These are phyloP conservation scores for Carterocephalus palaemon DNA, from an alignment of 2,888 invertebrate species.

Conservation along the genomic window DNA sequence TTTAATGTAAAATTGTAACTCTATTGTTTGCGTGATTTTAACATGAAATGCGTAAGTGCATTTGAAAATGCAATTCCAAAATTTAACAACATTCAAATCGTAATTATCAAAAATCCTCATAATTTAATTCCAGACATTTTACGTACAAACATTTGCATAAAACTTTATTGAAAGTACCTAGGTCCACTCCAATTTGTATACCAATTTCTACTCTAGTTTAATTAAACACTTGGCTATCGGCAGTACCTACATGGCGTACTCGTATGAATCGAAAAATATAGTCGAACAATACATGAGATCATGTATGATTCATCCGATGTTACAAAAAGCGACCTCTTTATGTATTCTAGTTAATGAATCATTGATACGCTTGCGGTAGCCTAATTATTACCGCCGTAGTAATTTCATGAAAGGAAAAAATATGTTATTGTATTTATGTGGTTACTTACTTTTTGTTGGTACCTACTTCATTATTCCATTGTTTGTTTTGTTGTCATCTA, in stretches of 20 bases:
- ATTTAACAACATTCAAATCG: no score
- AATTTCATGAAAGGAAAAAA: constrained; percentile 3
- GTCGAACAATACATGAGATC: constrained; percentile 22
- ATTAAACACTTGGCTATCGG: constrained; percentile 15
- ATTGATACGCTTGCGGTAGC: constrained; percentile 14
- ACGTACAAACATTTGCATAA: no score
- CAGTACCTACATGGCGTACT: constrained; percentile 2
- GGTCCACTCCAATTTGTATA: constrained; percentile 9
- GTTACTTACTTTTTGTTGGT: no score
- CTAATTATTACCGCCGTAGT: constrained; percentile 14
- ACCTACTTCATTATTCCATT: no score
- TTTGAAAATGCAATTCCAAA: no score
- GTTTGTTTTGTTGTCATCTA: no score
- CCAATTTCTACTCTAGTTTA: constrained; percentile 18
- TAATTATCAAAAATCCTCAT: no score
- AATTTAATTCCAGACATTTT: no score
- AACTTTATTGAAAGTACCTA: constrained; percentile 3
- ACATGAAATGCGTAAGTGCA: no score
- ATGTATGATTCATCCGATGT: constrained; percentile 15
- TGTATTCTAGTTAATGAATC: constrained; percentile 23
- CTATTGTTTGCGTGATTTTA: no score
- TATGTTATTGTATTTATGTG: not conserved
- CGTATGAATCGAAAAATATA: constrained; percentile 12
- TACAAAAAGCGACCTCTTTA: constrained; percentile 20
- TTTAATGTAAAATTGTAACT: no score